phyloP scores from a whole-genome alignment of 1,140 invertebrate species.

The Brachionus rubens region DNA sequence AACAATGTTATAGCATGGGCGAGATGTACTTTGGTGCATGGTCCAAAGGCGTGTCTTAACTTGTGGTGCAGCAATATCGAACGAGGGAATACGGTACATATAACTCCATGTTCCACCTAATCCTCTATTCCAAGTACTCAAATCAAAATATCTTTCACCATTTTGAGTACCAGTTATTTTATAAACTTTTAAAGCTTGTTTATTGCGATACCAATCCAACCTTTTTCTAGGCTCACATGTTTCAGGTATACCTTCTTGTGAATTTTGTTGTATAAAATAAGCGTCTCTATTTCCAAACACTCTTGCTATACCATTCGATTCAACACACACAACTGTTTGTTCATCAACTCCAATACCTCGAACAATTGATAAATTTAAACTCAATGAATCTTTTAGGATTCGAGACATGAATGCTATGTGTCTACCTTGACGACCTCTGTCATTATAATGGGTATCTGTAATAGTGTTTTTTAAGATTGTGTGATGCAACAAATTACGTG shows the following conservation, averaged over 20 bases:
- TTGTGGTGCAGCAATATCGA: no score
- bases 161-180: not conserved
- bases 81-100: no score
- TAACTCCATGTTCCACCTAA: not conserved
- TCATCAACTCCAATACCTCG: constrained; percentile 44
- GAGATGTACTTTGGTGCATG: no score
- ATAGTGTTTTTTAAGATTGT: constrained; percentile 20
- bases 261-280: constrained; percentile 16
- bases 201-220: constrained; percentile 33
- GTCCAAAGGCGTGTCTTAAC: no score
- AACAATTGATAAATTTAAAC: not conserved
- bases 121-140: constrained; percentile 10
- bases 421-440: constrained; percentile 11
- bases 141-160: constrained; percentile 37
- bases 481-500: not conserved
- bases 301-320: constrained; percentile 14
- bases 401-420: constrained; percentile 35
- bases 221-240: not conserved
- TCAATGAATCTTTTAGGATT: not conserved
- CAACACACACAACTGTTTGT: constrained; percentile 40
- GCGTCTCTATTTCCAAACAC: constrained; percentile 29
- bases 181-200: constrained; percentile 22
- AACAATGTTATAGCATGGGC: no score
- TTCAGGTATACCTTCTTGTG: not conserved
- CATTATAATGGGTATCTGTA: constrained; percentile 42